phyloP scores from a whole-genome alignment of 2,113 vertebrate species.

The Pontoporia blainvillei region DNA sequence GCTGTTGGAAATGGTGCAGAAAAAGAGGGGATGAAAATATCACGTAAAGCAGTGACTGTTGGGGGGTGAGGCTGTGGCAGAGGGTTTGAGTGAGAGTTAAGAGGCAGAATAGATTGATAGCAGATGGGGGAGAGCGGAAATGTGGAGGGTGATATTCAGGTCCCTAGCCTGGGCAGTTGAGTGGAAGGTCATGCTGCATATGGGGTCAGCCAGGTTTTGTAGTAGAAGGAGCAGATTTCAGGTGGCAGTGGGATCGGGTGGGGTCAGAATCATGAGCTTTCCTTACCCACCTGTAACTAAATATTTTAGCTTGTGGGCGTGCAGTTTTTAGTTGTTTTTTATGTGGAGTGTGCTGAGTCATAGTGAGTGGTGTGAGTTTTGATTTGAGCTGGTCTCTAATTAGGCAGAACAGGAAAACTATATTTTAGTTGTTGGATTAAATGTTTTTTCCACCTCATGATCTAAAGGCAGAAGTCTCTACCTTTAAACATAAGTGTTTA shows the following conservation, averaged over 20 bases:
- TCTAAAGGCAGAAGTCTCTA: not conserved
- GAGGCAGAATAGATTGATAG: not conserved
- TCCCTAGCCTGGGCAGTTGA: not conserved
- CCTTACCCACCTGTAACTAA: not conserved
- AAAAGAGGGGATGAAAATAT: not conserved
- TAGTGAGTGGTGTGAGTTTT: not conserved
- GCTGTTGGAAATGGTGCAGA: not conserved
- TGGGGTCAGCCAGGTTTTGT: not conserved
- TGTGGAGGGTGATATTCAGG: fast-evolving
- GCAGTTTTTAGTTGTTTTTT: not conserved
- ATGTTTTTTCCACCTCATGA: not conserved
- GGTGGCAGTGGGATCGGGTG: not conserved
- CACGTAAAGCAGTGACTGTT: not conserved
- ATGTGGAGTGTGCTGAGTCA: not conserved
- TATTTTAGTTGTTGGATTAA: constrained; percentile 3
- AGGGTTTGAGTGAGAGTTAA: not conserved
- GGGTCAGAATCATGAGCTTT: not conserved
- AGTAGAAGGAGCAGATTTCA: not conserved
- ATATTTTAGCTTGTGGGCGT: not conserved
- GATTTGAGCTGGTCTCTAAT: constrained; percentile 27
- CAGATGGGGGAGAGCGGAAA: not conserved
- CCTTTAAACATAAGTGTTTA: not conserved
- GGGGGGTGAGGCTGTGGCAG: not conserved
- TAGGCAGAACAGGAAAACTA: constrained; percentile 5
- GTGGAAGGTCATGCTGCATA: fast-evolving